Conservation (phyloP, 2,797 vertebrate genomes). For the Fringilla coelebs region DNA sequence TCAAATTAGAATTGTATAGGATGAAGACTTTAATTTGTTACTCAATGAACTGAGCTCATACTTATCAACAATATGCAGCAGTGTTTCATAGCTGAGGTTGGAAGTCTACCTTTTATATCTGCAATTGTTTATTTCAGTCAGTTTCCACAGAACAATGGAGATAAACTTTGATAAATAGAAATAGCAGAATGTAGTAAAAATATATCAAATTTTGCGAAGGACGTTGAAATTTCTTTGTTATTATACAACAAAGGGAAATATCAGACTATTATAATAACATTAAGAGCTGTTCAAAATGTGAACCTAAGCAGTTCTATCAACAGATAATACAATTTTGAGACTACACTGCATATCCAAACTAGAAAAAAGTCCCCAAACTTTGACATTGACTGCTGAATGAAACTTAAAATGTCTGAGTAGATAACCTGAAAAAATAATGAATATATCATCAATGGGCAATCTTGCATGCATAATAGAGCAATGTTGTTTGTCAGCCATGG, state of each 20-base stretch:
- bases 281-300: neutral
- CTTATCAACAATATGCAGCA: neutral
- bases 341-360: neutral
- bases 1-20: neutral
- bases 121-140: neutral
- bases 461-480: neutral
- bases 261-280: neutral
- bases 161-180: neutral
- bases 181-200: neutral
- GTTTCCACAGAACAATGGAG: neutral
- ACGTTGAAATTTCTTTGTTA: neutral
- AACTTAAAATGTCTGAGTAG: neutral
- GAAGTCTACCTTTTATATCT: neutral
- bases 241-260: neutral
- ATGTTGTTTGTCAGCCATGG: neutral
- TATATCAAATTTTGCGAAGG: neutral
- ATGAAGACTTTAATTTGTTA: neutral
- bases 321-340: neutral
- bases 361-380: neutral
- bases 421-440: neutral
- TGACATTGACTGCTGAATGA: neutral
- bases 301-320: neutral
- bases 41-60: neutral
- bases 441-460: neutral
- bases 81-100: neutral